phyloP scores from a whole-genome alignment of 1,140 invertebrate genomes.

The Helicoverpa armigera region DNA sequence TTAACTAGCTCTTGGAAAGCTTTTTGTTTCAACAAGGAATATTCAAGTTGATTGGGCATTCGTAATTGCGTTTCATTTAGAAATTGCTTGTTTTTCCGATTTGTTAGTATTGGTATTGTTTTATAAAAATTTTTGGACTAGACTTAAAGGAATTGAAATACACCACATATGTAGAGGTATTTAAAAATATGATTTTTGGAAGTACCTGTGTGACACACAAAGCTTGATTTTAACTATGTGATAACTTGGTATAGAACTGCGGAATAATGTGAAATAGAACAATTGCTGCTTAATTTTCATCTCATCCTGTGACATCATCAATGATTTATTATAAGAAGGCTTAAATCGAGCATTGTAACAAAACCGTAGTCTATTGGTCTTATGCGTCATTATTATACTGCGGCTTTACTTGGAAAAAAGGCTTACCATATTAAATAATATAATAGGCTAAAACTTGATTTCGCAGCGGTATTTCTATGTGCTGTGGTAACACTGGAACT shows the following conservation, averaged over 20 bases:
- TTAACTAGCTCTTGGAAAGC: slow-evolving; percentile 22
- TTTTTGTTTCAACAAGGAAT: slow-evolving; percentile 16
- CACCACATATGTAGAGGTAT: too few relatives aligned
- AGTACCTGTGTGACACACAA: too few relatives aligned
- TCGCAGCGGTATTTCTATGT: background rate
- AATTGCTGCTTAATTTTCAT: too few relatives aligned
- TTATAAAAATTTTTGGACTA: too few relatives aligned
- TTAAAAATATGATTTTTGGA: too few relatives aligned
- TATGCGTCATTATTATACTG: background rate
- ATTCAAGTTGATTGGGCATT: background rate
- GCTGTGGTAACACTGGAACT: background rate
- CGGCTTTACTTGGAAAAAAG: slow-evolving; percentile 2
- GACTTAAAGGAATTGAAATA: too few relatives aligned
- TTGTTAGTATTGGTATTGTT: background rate
- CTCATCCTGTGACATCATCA: too few relatives aligned
- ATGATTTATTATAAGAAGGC: too few relatives aligned
- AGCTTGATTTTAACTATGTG: too few relatives aligned
- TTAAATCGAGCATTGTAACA: background rate
- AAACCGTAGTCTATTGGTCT: background rate
- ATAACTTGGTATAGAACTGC: too few relatives aligned
- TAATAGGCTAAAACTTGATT: slow-evolving; percentile 22
- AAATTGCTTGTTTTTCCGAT: background rate
- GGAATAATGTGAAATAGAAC: too few relatives aligned
- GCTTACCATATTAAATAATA: slow-evolving; percentile 5
- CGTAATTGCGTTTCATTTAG: background rate